phyloP scores from a whole-genome alignment of 2,797 vertebrate genomes.

The Ceryle rudis region DNA sequence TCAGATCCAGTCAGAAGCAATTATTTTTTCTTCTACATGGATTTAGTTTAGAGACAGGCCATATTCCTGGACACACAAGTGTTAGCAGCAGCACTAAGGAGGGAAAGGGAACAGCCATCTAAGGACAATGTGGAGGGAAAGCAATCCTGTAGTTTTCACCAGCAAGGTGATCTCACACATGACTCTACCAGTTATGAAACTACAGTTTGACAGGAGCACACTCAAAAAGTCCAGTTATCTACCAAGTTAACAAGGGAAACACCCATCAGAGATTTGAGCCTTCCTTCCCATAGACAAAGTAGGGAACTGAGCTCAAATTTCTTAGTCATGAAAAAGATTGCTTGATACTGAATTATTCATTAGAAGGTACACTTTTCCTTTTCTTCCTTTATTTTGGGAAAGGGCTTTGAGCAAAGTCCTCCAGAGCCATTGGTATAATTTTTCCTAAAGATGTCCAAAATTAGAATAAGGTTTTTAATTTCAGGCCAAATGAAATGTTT shows the following conservation, averaged over 20 bases:
- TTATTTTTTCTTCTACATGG: not conserved
- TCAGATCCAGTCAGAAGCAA: not conserved
- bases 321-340: not conserved
- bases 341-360: not conserved
- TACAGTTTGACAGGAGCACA: not conserved
- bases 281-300: not conserved
- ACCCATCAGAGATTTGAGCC: not conserved
- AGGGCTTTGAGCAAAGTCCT: not conserved
- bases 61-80: not conserved
- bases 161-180: not conserved
- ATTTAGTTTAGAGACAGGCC: not conserved
- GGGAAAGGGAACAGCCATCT: not conserved
- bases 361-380: not conserved
- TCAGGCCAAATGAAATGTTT: not conserved
- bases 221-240: not conserved
- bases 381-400: not conserved
- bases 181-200: not conserved
- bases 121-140: not conserved
- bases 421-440: not conserved
- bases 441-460: not conserved
- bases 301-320: not conserved
- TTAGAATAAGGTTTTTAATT: not conserved
- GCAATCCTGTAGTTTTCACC: not conserved
- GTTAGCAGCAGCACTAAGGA: not conserved
- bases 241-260: not conserved